Evolutionary conservation across 2,113 vertebrate genomes (phyloP), one percentile per base, ranked within the genome.

Genomic region (Cryptoleucopteryx plumbea): DNA sequence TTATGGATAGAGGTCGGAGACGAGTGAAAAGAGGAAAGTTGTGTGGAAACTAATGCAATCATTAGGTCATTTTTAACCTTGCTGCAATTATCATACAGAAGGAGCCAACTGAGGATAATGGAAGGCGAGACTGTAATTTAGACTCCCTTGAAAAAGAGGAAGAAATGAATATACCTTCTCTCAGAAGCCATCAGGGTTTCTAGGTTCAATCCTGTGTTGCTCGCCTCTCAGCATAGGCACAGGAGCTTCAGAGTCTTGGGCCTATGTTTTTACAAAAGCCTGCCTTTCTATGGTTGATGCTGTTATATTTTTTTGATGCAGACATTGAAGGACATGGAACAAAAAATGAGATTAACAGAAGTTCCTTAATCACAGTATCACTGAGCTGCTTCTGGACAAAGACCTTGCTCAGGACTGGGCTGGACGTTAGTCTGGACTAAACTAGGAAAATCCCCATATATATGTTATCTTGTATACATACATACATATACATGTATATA

Each of bases 11-110:
- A 96, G 91, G 92, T 82, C 29, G 4, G 63, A 88, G 40, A 83
- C 36, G 62, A 96, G 16, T 68, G 81, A 96, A 91, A 95, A 93
- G 77, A 90, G 62, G 78, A 86, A 95, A 91, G 94, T 73, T 96
- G 52, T 92, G 79, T 90, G 82, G 82, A 93, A 95, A 91, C 88
- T 93, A 95, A 92, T 86, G 68, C 89, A 97, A 81, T 92, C 85
- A 79, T 96, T 90, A 96, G 93, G 87, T 93, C 82, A 88, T 96
- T 96, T 96, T 90, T 92, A 96, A 94, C 90, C 59, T 93, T 88
- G 59, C 82, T 96, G 82, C 90, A 96, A 95, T 95, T 94, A 96
- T 56, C 48, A 77, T 74, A 77, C 42, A 83, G 67, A 91, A 92
- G 63, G 52, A 93, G 68, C 61, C 73, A 89, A 80, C 29, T 91